These are phyloP conservation scores for Galemys pyrenaicus DNA, from an alignment of 2,113 vertebrate species.

Conservation along the genomic window DNA sequence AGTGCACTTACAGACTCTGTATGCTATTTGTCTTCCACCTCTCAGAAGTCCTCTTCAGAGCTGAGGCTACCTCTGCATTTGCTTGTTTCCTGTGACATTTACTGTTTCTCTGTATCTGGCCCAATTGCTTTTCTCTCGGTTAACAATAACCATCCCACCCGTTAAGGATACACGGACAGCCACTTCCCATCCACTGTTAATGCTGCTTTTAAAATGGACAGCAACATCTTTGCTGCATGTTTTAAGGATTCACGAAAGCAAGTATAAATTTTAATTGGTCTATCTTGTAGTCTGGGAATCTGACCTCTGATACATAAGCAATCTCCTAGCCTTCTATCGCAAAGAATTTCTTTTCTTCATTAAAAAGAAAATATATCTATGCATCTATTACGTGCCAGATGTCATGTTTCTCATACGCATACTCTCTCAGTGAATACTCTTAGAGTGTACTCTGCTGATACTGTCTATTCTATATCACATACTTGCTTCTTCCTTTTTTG, in stretches of 20 bases:
- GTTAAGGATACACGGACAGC: not conserved
- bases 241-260: constrained; percentile 38
- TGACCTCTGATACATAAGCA: constrained; percentile 29
- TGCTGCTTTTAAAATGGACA: constrained; percentile 51
- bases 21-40: constrained; percentile 41
- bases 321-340: not conserved
- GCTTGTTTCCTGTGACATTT: constrained; percentile 63
- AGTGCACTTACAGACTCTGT: not conserved
- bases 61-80: constrained; percentile 44
- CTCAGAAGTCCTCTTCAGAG: constrained; percentile 52
- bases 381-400: not conserved
- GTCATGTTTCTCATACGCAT: not conserved
- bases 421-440: not conserved
- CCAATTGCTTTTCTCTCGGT: not conserved
- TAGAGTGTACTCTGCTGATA: not conserved
- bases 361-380: not conserved
- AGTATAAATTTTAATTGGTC: constrained; percentile 57
- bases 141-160: constrained; percentile 61
- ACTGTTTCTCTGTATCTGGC: constrained; percentile 64
- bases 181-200: not conserved
- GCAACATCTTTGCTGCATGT: constrained; percentile 31
- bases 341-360: not conserved
- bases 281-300: constrained; percentile 62
- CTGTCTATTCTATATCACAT: not conserved
- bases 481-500: not conserved